Evolutionary conservation across 2,888 invertebrate genomes (phyloP), one percentile per base, ranked within the genome.

Genomic region (Homarus gammarus): DNA sequence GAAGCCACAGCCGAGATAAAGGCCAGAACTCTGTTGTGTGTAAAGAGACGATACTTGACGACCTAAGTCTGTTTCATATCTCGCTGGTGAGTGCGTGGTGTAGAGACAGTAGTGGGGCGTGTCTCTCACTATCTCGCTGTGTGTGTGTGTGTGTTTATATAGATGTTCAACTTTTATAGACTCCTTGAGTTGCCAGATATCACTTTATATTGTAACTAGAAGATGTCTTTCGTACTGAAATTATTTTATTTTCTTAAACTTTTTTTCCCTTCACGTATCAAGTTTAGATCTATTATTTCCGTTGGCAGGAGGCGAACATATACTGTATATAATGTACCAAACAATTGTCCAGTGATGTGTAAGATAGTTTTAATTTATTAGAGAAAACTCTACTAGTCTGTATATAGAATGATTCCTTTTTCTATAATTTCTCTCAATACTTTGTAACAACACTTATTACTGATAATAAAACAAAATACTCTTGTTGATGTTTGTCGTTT

Each of bases 351-450:
- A 73, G 68, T 77, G 49, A 68, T 78, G 61, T 85, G 78, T 88
- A 88, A 88, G 68, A 83, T 88, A 77, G 31, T 64, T 40, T 27
- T 88, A 84, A 88, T 88, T 88, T 88, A 88, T 88, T 88, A 88
- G 88, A 70, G 27, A 49, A 36, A 44, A 88, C 44, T n/a, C n/a
- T 78, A 56, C 72, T 86, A 88, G 88, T 68, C 44, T 88, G 88
- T 88, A 88, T 61, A 88, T 84, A 88, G 56, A 51, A 77, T 33
- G 82, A 73, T 18, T 72, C 56, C 40, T 33, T 78, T 77, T 77
- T 88, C 68, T 88, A 88, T 88, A 84, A 84, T 78, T 88, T 64
- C 56, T 44, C n/a, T 70, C 64, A 27, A 27, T 27, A 64, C 78
- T 88, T 88, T 84, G 84, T 88, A 88, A 70, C 73, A 70, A 77